Evolutionary conservation across 2,888 invertebrate species (phyloP).

Genomic region (Deilephila elpenor): DNA sequence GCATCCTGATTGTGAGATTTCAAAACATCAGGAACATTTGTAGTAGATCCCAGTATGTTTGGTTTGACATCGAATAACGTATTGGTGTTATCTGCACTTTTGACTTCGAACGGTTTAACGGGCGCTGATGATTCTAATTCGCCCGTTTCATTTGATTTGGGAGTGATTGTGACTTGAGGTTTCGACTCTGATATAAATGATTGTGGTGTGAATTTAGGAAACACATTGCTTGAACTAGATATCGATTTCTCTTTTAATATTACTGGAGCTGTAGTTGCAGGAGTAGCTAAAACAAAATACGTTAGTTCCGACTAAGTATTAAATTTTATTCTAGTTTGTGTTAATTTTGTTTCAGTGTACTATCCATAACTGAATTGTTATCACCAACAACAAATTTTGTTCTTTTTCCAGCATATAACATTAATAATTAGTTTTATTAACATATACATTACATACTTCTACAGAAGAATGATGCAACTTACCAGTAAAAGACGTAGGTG

Average conservation of each 20-base stretch:
- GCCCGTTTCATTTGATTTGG: constrained; percentile 69
- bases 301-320: neutral
- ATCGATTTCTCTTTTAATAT: constrained; percentile 67
- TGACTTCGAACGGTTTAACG: constrained; percentile 44
- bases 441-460: neutral
- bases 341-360: no score
- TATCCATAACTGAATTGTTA: no score
- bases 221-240: constrained; percentile 61
- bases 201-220: constrained; percentile 61
- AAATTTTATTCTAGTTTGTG: neutral
- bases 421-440: no score
- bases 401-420: no score
- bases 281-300: constrained; percentile 42
- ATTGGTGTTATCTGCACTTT: constrained; percentile 54
- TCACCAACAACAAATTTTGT: no score
- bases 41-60: constrained; percentile 36
- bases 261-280: constrained; percentile 49
- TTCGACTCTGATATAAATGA: constrained; percentile 49
- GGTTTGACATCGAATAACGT: constrained; percentile 31
- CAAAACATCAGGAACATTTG: constrained; percentile 59
- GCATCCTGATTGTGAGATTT: constrained; percentile 51
- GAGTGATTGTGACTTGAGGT: constrained; percentile 38
- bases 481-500: constrained; percentile 67
- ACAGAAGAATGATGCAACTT: constrained; percentile 43
- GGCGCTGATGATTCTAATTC: constrained; percentile 56